Conservation (phyloP, 2,888 invertebrate genomes). For the Lasioglossum villosulum region DNA sequence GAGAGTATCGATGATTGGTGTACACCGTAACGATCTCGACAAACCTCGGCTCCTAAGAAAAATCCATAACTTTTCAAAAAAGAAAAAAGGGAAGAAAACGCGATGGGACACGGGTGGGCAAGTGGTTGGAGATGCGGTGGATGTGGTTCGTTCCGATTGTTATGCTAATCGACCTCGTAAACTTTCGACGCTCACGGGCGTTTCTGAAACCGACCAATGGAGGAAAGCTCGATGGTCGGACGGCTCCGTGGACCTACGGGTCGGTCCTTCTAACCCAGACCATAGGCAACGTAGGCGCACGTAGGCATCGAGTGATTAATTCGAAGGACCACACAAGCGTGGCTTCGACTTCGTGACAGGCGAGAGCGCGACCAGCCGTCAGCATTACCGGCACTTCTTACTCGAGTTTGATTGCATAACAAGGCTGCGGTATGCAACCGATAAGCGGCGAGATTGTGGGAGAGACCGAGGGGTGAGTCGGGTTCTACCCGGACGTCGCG, state of each 20-base stretch:
- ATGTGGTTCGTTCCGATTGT: conserved; percentile 43
- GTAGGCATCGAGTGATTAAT: conserved; percentile 49
- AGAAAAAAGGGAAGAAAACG: neutral
- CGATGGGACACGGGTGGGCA: conserved; percentile 42
- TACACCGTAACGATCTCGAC: neutral
- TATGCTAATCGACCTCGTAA: conserved; percentile 59
- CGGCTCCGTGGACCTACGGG: neutral
- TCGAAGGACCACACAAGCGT: conserved; percentile 54
- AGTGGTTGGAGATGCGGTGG: conserved; percentile 31
- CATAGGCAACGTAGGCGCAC: conserved; percentile 39
- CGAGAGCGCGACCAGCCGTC: conserved; percentile 36
- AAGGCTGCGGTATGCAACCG: conserved; percentile 47
- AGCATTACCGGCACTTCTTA: conserved; percentile 61
- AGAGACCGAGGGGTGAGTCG: conserved; percentile 5
- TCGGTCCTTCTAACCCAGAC: conserved; percentile 26
- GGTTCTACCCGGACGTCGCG: neutral
- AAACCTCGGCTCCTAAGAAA: neutral
- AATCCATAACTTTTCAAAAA: neutral
- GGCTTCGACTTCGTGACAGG: conserved; percentile 37
- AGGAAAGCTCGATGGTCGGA: conserved; percentile 12
- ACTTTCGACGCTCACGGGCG: conserved; percentile 43
- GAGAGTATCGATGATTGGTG: neutral
- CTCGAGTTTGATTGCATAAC: conserved; percentile 58
- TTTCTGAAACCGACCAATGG: conserved; percentile 31
- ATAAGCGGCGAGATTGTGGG: conserved; percentile 40